Percentiles rank a stretch among this genome's conserved stretches.
These are phyloP conservation scores for Andrena hattorfiana DNA, from an alignment of 2,888 invertebrate genomes.

Conservation along the genomic window DNA sequence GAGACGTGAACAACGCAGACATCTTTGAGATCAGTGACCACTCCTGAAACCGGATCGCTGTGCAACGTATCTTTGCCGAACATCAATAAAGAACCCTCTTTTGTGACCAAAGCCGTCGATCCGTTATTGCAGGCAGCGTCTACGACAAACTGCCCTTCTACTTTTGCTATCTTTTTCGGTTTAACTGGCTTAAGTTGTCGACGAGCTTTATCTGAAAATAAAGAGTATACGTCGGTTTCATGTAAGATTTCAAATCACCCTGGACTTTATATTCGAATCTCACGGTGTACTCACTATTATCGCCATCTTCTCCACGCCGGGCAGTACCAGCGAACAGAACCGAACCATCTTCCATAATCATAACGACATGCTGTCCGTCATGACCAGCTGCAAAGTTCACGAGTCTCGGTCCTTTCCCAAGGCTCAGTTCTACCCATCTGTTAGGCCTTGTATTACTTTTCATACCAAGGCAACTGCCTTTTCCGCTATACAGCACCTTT, in stretches of 20 bases:
- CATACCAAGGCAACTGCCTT: slow-evolving; percentile 93
- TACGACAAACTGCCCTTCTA: slow-evolving; percentile 93
- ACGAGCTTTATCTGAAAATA: slow-evolving; percentile 86
- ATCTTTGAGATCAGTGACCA: slow-evolving; percentile 91
- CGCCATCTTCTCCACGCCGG: slow-evolving; percentile 97
- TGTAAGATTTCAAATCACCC: not conserved
- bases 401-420: slow-evolving; percentile 91
- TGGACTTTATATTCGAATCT: not conserved
- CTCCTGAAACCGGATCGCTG: slow-evolving; percentile 90
- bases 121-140: slow-evolving; percentile 97
- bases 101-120: slow-evolving; percentile 96
- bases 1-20: slow-evolving; percentile 89
- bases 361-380: slow-evolving; percentile 95
- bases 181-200: slow-evolving; percentile 96
- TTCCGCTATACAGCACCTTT: slow-evolving; percentile 94
- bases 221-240: not conserved
- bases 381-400: slow-evolving; percentile 95
- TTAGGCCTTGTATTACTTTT: slow-evolving; percentile 88
- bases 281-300: slow-evolving; percentile 87
- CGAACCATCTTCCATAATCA: slow-evolving; percentile 97
- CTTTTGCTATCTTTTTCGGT: slow-evolving; percentile 96
- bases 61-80: slow-evolving; percentile 97
- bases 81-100: slow-evolving; percentile 95
- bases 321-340: slow-evolving; percentile 95
- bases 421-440: slow-evolving; percentile 88